Evolutionary conservation across 1,140 invertebrate species (phyloP), one percentile per base, ranked within the genome.

Genomic region (Solenopsis fugax): DNA sequence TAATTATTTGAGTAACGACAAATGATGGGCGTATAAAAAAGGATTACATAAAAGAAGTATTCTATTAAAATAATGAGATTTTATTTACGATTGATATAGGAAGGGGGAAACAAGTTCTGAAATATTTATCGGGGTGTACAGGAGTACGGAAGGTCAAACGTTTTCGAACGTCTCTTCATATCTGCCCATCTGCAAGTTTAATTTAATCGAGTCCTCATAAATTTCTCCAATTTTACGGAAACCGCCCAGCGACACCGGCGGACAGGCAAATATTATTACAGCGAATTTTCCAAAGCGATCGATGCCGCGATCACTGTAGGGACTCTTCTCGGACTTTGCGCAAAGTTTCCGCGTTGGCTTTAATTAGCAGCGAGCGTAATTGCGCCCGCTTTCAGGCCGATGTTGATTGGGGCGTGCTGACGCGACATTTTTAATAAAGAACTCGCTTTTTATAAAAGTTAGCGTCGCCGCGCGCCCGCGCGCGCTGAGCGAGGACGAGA

Each of bases 361-460:
- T 88, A 88, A 87, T 88, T 87, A 88, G 52, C 67, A 72, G 60
- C 29, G 56, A 29, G 67, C 65, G 87, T 80, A 86, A 86, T 88
- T 86, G 65, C 65, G 21, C 29, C 7, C 56, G 54, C 45, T 48
- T n/a, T 9, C 80, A 24, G 16, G 45, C 69, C 34, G 52, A 77
- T 82, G 67, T 84, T 87, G 84, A 87, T 87, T 87, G 76, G 52
- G 45, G 9, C 34, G 16, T 13, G 71, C 77, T 48, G 85, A 62
- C 76, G 52, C 41, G 67, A 69, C 76, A 48, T 87, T 88, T 81
- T 88, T 78, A 78, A 71, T 45, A 71, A 60, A 58, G 62, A 86
- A 21, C 41, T 21, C 56, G 24, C 37, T 41, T 84, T 84, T 84
- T 80, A 21, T 7, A 4, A 84, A 73, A 73, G 48, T 34, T 41